Evolutionary conservation across 37 sponge, comb jelly and placozoan genomes (phyloP).

Genomic region (Chondrilla cf. caribensis): DNA sequence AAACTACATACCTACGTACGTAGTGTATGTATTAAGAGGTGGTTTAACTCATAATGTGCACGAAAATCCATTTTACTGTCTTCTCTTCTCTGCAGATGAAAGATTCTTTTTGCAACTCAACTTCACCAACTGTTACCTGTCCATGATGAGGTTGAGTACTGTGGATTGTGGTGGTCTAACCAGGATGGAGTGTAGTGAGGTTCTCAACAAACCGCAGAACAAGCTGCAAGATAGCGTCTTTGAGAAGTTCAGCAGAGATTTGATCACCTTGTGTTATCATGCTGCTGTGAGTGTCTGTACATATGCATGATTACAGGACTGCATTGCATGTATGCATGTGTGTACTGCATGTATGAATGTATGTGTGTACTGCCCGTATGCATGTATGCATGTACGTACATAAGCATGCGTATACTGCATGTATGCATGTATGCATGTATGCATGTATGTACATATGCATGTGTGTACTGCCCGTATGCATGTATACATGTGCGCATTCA

Average conservation of each 20-base stretch:
- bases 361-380: not conserved
- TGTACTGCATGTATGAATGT: not conserved
- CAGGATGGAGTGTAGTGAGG: not conserved
- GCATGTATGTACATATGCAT: not conserved
- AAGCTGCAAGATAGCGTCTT: not conserved
- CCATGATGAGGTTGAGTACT: not conserved
- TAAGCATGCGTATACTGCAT: too few species aligned
- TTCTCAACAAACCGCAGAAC: not conserved
- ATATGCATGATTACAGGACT: not conserved
- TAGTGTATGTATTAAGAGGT: too few species aligned
- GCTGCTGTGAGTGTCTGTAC: constrained; percentile 16
- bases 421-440: not conserved
- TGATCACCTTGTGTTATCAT: not conserved
- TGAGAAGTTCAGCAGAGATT: not conserved
- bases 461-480: not conserved
- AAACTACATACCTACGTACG: too few species aligned
- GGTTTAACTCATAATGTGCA: too few species aligned
- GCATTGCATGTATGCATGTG: not conserved
- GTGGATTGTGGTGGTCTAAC: not conserved
- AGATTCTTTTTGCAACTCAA: constrained; percentile 11
- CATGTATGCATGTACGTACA: not conserved
- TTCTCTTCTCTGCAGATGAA: not conserved
- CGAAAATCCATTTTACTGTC: too few species aligned
- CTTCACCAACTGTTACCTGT: constrained; percentile 17
- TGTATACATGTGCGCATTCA: not conserved